These are phyloP conservation scores for Eledona agricola DNA, from an alignment of 2,888 invertebrate species.

Conservation along the genomic window DNA sequence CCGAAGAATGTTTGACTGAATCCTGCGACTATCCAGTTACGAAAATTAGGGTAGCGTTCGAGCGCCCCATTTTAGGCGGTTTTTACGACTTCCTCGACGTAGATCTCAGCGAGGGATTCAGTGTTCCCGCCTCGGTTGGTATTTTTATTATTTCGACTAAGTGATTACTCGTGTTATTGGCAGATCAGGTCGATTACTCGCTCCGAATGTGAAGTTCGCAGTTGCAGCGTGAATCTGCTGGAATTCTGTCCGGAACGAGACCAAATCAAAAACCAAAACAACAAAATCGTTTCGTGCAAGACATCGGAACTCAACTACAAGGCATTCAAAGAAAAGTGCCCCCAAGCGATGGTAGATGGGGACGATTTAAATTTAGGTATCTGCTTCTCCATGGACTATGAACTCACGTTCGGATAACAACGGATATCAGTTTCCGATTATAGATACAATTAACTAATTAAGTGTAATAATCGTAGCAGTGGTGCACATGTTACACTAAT, in stretches of 20 bases:
- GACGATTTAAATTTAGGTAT: conserved; percentile 5
- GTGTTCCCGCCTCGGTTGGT: conserved; percentile 50
- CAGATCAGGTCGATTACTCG: conserved; percentile 25
- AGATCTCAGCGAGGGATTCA: conserved; percentile 58
- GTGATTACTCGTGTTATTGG: conserved; percentile 3
- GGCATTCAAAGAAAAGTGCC: conserved; percentile 13
- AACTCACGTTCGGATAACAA: conserved; percentile 22
- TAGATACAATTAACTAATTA: too few species aligned
- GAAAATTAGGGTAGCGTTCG: conserved; percentile 23
- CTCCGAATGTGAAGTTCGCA: conserved; percentile 16
- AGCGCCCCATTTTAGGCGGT: conserved; percentile 44
- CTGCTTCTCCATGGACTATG: conserved; percentile 19
- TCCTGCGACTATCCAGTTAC: conserved; percentile 25
- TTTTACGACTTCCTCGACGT: conserved; percentile 63
- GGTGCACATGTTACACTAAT: conserved; percentile 3
- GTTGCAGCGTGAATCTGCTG: conserved; percentile 11
- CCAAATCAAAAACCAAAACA: conserved; percentile 8
- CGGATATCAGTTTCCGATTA: too few species aligned
- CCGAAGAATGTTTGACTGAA: conserved; percentile 12
- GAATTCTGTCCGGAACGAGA: conserved; percentile 16
- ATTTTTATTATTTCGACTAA: conserved; percentile 6
- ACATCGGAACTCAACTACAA: conserved; percentile 10
- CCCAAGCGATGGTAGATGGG: conserved; percentile 12
- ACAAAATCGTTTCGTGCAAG: conserved; percentile 7
- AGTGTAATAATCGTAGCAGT: too few species aligned